Conservation (phyloP, 2,113 vertebrate species). For the Mystacornis crossleyi region DNA sequence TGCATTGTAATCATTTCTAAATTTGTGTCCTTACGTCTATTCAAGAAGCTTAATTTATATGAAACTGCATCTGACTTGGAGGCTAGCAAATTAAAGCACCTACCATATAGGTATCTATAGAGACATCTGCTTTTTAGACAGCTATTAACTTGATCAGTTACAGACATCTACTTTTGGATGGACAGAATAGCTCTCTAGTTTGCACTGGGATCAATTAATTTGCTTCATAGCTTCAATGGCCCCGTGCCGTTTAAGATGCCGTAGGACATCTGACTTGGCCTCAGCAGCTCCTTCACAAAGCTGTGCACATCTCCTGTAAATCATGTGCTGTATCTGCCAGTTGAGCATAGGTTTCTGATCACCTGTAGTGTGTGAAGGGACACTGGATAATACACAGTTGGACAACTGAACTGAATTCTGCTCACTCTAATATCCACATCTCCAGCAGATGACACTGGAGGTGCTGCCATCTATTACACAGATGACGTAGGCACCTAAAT, state of each 20-base stretch:
- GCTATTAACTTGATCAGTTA: neutral
- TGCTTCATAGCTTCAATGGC: neutral
- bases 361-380: neutral
- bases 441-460: neutral
- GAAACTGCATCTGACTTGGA: neutral
- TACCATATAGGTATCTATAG: neutral
- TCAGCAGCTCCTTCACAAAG: neutral
- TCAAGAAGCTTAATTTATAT: neutral
- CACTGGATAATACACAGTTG: neutral
- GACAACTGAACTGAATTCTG: neutral
- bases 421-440: neutral
- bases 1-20: neutral
- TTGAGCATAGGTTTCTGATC: neutral
- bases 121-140: neutral
- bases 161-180: neutral
- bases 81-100: neutral
- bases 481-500: neutral
- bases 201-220: neutral
- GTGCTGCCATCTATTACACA: neutral
- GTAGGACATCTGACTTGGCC: neutral
- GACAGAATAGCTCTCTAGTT: neutral
- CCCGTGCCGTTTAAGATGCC: neutral
- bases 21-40: neutral
- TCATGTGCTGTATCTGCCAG: neutral
- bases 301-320: neutral